phyloP scores from a whole-genome alignment of 1,140 invertebrate species.

The Dermatophagoides farinae region DNA sequence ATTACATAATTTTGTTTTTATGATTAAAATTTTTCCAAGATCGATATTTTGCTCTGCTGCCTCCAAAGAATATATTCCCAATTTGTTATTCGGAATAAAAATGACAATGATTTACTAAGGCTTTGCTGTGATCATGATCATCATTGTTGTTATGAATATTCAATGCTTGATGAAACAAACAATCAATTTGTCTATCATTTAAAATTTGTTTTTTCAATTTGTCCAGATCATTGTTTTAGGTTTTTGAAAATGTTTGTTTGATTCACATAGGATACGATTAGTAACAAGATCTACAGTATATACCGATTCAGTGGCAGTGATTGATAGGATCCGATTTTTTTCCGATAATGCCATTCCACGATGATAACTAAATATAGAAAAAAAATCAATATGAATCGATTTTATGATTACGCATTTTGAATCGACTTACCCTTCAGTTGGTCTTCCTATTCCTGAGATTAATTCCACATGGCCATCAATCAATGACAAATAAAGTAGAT shows the following conservation, averaged over 20 bases:
- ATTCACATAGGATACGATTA: conserved; percentile 15
- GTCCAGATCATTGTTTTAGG: conserved; percentile 12
- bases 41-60: no score
- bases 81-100: no score
- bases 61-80: no score
- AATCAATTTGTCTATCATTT: no score
- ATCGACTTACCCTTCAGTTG: conserved; percentile 22
- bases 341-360: conserved; percentile 6
- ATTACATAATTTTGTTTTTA: no score
- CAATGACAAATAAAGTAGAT: conserved; percentile 50
- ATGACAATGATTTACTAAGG: no score
- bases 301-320: conserved; percentile 14
- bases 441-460: conserved; percentile 44
- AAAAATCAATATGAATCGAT: not conserved
- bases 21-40: no score
- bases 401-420: not conserved
- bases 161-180: no score
- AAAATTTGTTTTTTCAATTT: not conserved
- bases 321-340: not conserved
- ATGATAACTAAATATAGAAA: not conserved
- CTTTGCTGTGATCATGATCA: no score
- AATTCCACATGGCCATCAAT: conserved; percentile 56
- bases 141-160: no score
- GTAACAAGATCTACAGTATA: conserved; percentile 11
- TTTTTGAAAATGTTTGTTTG: conserved; percentile 8